phyloP scores from a whole-genome alignment of 2,113 vertebrate genomes.

The Odocoileus virginianus region DNA sequence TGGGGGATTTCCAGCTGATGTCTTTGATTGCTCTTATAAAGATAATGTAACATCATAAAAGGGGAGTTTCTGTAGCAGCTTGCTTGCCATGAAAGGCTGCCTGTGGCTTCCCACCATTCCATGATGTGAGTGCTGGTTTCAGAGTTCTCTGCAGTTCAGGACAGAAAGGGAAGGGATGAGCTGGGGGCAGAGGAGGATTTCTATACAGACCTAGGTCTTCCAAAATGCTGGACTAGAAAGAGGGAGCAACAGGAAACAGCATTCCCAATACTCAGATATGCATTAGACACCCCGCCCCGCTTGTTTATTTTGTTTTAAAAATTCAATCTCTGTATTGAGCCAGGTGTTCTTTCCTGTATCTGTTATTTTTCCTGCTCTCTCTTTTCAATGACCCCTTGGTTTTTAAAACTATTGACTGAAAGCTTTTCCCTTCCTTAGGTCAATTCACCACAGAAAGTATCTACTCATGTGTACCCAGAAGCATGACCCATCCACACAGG shows the following conservation, averaged over 20 bases:
- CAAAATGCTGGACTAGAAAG: neutral
- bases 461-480: neutral
- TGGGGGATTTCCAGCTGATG: slow-evolving; percentile 62
- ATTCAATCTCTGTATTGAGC: slow-evolving; percentile 23
- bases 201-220: neutral
- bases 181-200: neutral
- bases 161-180: neutral
- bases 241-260: neutral
- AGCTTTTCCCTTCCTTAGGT: slow-evolving; percentile 16
- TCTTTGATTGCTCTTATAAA: slow-evolving; percentile 61
- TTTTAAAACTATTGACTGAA: slow-evolving; percentile 45
- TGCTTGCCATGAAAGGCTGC: slow-evolving; percentile 52
- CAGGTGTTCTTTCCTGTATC: neutral
- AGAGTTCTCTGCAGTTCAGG: neutral
- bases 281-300: neutral
- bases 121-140: slow-evolving; percentile 40
- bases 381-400: neutral
- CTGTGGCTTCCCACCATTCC: slow-evolving; percentile 33
- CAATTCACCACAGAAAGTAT: slow-evolving; percentile 40
- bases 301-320: neutral
- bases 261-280: neutral
- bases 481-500: neutral
- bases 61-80: slow-evolving; percentile 47
- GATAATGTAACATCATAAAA: slow-evolving; percentile 56
- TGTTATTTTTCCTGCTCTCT: neutral